phyloP scores from a whole-genome alignment of 1,140 invertebrate species.

The Drosophila sproati region DNA sequence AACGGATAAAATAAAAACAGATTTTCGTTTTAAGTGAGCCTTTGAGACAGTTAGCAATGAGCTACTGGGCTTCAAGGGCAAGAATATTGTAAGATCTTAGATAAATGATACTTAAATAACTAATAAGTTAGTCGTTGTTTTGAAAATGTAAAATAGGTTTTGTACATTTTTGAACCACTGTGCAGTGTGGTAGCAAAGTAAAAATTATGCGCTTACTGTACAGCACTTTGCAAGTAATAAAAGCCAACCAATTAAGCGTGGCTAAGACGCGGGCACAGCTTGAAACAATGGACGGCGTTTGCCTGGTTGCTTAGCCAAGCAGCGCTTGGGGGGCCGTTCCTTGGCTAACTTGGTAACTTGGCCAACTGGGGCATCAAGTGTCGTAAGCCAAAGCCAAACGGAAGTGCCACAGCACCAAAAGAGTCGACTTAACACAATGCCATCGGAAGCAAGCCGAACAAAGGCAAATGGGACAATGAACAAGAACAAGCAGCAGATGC shows the following conservation, averaged over 20 bases:
- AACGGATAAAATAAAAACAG: too few species aligned
- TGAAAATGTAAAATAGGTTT: too few species aligned
- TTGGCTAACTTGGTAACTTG: conserved; percentile 27
- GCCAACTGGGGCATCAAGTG: conserved; percentile 68
- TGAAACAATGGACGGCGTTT: conserved; percentile 58
- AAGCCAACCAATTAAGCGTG: conserved; percentile 81
- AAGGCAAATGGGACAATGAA: conserved; percentile 39
- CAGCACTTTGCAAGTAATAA: conserved; percentile 75
- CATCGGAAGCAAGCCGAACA: conserved; percentile 35
- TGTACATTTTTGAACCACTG: conserved; percentile 26
- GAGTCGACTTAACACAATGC: conserved; percentile 41
- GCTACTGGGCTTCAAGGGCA: too few species aligned
- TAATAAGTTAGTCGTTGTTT: too few species aligned
- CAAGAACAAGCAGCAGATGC: conserved; percentile 27
- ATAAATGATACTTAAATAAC: too few species aligned
- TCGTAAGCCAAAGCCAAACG: conserved; percentile 75
- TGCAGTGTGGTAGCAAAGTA: conserved; percentile 26
- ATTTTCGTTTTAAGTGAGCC: too few species aligned
- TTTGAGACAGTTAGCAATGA: too few species aligned
- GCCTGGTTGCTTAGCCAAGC: conserved; percentile 16
- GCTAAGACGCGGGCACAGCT: conserved; percentile 65
- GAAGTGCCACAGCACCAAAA: conserved; percentile 66
- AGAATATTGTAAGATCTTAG: too few species aligned
- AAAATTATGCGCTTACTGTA: conserved; percentile 67
- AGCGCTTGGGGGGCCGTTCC: not conserved